Evolutionary conservation across 2,888 invertebrate genomes (phyloP).

Genomic region (Oasisia sp.): DNA sequence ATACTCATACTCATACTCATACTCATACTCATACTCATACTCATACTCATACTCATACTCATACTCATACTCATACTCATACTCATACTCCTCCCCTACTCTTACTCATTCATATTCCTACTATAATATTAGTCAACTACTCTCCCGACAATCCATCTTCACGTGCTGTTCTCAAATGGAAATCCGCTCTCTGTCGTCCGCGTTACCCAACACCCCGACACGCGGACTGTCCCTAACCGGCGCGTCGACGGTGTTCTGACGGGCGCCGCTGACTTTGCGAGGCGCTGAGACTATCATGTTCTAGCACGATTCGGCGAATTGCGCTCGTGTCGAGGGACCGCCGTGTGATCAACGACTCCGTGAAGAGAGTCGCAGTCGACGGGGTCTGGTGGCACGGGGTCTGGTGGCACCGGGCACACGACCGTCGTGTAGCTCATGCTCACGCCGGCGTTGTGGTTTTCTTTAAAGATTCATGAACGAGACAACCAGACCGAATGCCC

Average conservation of each 20-base stretch:
- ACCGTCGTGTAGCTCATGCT: not conserved
- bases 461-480: not conserved
- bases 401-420: too few species aligned
- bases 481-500: not conserved
- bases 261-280: not conserved
- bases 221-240: not conserved
- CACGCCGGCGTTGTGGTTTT: not conserved
- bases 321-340: not conserved
- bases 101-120: not conserved
- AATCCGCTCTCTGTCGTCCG: not conserved
- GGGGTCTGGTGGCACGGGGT: not conserved
- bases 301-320: not conserved
- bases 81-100: not conserved
- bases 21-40: too few species aligned
- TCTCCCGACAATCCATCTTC: not conserved
- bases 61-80: not conserved
- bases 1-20: too few species aligned
- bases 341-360: not conserved
- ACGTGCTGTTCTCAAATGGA: not conserved
- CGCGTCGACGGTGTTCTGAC: not conserved
- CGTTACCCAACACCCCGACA: not conserved
- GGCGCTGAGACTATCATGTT: not conserved
- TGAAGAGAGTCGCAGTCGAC: not conserved
- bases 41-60: not conserved
- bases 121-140: not conserved